Conservation (phyloP, 2,113 vertebrate genomes). For the human (Homo sapiens) region GRCh38 chr1:84304501-84305000, state of each 20-base stretch:
- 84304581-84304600: not conserved
- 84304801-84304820: slow-evolving; percentile 1
- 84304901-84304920: not conserved
- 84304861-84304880: slow-evolving; percentile 18
- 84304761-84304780: not conserved
- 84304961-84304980: slow-evolving; percentile 9
- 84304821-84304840: not conserved
- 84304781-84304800: not conserved
- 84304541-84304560: slow-evolving; percentile 20
- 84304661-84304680: not conserved
- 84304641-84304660: not conserved
- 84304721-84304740: slow-evolving; percentile 46
- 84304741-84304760: not conserved
- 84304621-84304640: not conserved
- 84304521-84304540: not conserved
- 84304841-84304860: slow-evolving; percentile 6
- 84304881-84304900: not conserved
- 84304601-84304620: not conserved
- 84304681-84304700: not conserved
- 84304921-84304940: not conserved
- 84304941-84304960: slow-evolving; percentile 23
- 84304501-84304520: not conserved
- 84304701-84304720: not conserved
- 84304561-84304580: not conserved
- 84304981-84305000: not conserved